Percentiles rank a stretch among this genome's conserved stretches.
phyloP scores from a whole-genome alignment of 2,888 invertebrate species.

The Dinocampus coccinellae region DNA sequence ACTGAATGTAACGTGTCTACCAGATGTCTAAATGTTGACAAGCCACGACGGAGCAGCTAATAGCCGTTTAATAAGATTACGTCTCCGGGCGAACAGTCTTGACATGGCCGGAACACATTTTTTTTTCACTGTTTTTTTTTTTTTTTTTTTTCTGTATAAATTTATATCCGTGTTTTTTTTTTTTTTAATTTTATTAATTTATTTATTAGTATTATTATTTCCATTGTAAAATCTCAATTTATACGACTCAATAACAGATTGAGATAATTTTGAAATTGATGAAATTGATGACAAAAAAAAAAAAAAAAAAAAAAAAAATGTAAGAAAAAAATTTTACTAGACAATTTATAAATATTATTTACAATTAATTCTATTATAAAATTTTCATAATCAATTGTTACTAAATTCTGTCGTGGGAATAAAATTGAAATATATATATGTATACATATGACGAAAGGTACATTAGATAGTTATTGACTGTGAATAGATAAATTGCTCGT shows the following conservation, averaged over 20 bases:
- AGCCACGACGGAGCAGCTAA: conserved; percentile 65
- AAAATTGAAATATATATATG: background rate
- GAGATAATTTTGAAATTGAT: background rate
- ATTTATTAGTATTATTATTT: too few relatives aligned
- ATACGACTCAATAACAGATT: background rate
- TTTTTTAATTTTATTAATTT: too few relatives aligned
- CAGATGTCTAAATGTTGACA: conserved; percentile 68
- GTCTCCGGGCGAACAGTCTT: conserved; percentile 62
- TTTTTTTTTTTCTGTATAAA: background rate
- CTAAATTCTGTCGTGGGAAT: background rate
- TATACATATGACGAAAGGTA: background rate
- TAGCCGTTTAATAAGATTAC: conserved; percentile 69
- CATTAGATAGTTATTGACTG: background rate
- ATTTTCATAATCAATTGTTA: background rate
- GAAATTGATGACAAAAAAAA: background rate
- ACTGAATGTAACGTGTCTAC: conserved; percentile 66
- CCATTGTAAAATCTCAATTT: too few relatives aligned
- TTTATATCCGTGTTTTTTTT: background rate
- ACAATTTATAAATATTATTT: background rate
- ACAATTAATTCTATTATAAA: too few relatives aligned
- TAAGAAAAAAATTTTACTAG: too few relatives aligned
- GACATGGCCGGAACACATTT: conserved; percentile 64
- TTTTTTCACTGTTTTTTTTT: conserved; percentile 3
- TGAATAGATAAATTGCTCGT: background rate
- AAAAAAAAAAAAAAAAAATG: background rate